Percentiles rank a stretch among this genome's conserved stretches.
phyloP scores from a whole-genome alignment of 1,140 invertebrate species.

The Zaprionus ghesquierei region DNA sequence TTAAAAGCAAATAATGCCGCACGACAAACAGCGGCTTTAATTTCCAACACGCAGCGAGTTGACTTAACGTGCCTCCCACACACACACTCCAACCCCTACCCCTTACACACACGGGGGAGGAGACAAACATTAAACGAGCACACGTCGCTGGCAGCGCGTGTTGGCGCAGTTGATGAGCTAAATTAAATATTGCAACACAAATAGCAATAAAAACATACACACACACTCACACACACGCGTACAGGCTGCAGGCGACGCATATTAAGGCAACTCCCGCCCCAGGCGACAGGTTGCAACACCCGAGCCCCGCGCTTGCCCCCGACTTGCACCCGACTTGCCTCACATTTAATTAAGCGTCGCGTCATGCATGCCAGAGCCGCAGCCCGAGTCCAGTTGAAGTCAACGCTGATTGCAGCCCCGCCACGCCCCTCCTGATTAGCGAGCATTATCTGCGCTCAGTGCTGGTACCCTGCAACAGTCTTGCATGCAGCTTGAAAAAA shows the following conservation, averaged over 20 bases:
- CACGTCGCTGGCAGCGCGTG: slow-evolving; percentile 15
- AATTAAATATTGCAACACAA: slow-evolving; percentile 73
- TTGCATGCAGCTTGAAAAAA: background rate
- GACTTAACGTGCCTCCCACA: slow-evolving; percentile 4
- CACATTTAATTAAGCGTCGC: slow-evolving; percentile 28
- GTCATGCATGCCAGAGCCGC: slow-evolving; percentile 5
- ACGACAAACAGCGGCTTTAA: slow-evolving; percentile 22
- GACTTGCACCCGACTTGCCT: background rate
- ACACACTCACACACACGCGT: background rate
- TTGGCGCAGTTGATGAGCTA: slow-evolving; percentile 61
- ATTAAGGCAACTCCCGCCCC: slow-evolving; percentile 27
- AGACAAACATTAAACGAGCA: slow-evolving; percentile 37
- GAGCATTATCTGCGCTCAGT: background rate
- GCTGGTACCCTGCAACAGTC: background rate
- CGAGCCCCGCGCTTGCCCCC: background rate
- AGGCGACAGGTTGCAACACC: slow-evolving; percentile 12
- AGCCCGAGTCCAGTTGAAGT: slow-evolving; percentile 41
- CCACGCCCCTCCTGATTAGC: background rate
- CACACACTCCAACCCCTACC: background rate
- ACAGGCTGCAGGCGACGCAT: slow-evolving; percentile 1
- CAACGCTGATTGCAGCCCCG: slow-evolving; percentile 50
- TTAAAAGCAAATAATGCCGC: slow-evolving; percentile 47
- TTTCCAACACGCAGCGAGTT: slow-evolving; percentile 4
- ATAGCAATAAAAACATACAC: slow-evolving; percentile 51
- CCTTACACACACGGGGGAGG: background rate